Conservation (phyloP, 2,797 vertebrate species). For the Prionace glauca region DNA sequence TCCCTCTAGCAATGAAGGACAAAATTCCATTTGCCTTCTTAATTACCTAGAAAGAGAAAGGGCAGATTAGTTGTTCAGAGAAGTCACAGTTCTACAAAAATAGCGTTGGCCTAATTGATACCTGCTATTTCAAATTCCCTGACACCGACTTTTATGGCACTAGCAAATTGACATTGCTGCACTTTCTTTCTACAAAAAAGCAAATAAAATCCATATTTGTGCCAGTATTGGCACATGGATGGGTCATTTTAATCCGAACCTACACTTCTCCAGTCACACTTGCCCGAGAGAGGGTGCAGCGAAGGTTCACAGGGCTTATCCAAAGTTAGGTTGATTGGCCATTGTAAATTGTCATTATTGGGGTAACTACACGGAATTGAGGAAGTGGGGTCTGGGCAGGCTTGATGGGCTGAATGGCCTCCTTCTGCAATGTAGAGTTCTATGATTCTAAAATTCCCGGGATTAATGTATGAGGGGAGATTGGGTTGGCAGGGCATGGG, state of each 20-base stretch:
- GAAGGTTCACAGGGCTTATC: too few relatives aligned
- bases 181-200: background rate
- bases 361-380: too few relatives aligned
- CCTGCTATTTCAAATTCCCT: background rate
- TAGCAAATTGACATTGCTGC: background rate
- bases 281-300: background rate
- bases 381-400: too few relatives aligned
- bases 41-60: background rate
- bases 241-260: background rate
- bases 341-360: too few relatives aligned
- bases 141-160: background rate
- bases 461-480: too few relatives aligned
- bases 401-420: too few relatives aligned
- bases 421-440: too few relatives aligned
- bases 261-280: background rate
- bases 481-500: too few relatives aligned
- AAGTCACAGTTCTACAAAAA: background rate
- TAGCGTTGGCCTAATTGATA: background rate
- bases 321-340: too few relatives aligned
- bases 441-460: too few relatives aligned
- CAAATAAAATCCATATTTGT: background rate
- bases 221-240: background rate
- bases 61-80: background rate
- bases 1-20: too few relatives aligned
- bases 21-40: too few relatives aligned